A percentile compares a stretch with the other conserved stretches of the same genome.
Evolutionary conservation across 2,888 invertebrate species (phyloP).

Genomic region (Serripes groenlandicus): DNA sequence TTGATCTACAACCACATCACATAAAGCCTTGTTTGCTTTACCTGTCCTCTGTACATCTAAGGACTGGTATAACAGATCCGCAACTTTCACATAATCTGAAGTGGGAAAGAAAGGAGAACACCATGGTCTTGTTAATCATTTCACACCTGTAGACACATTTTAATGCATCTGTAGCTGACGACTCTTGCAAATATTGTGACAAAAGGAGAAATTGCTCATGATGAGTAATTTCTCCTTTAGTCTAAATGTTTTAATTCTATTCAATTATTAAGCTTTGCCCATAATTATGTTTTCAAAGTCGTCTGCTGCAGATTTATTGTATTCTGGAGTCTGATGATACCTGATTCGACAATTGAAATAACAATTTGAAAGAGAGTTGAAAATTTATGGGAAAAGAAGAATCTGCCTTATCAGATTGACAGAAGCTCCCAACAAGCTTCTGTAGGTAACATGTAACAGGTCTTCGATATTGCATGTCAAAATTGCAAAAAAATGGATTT

Average conservation of each 20-base stretch:
- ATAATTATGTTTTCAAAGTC: background rate
- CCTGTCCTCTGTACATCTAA: conserved; percentile 78
- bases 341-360: no score
- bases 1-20: conserved; percentile 80
- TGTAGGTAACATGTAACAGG: no score
- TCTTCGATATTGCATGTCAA: no score
- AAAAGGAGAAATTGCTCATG: background rate
- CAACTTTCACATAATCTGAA: conserved; percentile 79
- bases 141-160: background rate
- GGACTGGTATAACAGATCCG: conserved; percentile 75
- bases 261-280: background rate
- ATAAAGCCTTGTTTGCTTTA: conserved; percentile 79
- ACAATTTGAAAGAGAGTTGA: no score
- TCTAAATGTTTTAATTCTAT: background rate
- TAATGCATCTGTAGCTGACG: background rate
- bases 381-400: no score
- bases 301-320: no score
- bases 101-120: conserved; percentile 1
- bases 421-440: no score
- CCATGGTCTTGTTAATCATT: background rate
- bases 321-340: no score
- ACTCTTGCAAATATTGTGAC: background rate
- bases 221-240: background rate
- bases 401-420: no score
- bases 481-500: no score